These are phyloP conservation scores for Tanypteryx hageni DNA, from an alignment of 2,888 invertebrate genomes.

Conservation along the genomic window DNA sequence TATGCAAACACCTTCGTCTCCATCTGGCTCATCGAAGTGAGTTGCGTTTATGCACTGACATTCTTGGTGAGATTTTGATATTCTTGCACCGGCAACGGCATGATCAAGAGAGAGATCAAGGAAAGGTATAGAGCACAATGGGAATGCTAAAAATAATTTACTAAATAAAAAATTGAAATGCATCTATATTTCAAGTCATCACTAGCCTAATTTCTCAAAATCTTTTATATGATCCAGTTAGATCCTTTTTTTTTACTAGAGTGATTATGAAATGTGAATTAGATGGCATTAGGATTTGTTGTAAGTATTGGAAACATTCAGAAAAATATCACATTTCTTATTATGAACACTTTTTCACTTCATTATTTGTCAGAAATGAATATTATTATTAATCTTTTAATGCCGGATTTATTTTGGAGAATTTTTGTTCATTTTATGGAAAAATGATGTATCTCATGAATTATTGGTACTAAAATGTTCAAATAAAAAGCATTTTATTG, in stretches of 20 bases:
- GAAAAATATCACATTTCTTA: too few relatives aligned
- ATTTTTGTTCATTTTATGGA: too few relatives aligned
- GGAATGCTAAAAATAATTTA: not conserved
- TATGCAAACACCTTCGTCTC: slow-evolving; percentile 89
- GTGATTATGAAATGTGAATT: not conserved
- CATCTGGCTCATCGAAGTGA: slow-evolving; percentile 91
- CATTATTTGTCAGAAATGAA: too few relatives aligned
- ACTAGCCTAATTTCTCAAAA: not conserved
- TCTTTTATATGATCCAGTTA: not conserved
- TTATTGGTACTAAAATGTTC: too few relatives aligned
- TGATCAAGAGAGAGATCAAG: slow-evolving; percentile 75
- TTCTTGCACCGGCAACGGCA: slow-evolving; percentile 79
- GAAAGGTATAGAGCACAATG: slow-evolving; percentile 69
- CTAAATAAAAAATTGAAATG: not conserved
- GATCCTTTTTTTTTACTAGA: not conserved
- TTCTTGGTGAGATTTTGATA: slow-evolving; percentile 89
- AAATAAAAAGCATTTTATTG: too few relatives aligned
- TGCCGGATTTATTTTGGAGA: too few relatives aligned
- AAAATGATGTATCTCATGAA: too few relatives aligned
- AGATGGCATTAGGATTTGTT: not conserved
- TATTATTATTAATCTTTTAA: too few relatives aligned
- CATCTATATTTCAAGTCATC: not conserved
- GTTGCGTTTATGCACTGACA: slow-evolving; percentile 88
- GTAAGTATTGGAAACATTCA: too few relatives aligned
- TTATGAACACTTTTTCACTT: too few relatives aligned